These are phyloP conservation scores for Hoplostethus atlanticus DNA, from an alignment of 2,797 vertebrate genomes.

Conservation along the genomic window DNA sequence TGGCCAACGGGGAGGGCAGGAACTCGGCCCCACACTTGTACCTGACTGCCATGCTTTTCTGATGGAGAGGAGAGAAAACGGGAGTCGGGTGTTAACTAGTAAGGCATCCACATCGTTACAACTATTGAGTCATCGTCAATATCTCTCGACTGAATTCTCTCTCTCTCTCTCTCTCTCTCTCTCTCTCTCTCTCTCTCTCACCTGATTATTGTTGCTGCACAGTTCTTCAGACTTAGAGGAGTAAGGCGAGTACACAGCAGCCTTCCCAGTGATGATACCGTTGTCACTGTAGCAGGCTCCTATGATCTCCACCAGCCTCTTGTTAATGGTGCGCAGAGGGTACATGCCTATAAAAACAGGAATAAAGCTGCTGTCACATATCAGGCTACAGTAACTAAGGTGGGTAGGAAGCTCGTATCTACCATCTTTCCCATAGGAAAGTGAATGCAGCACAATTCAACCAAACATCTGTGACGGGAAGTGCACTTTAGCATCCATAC, in stretches of 20 bases:
- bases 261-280: conserved; percentile 42
- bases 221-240: conserved; percentile 68
- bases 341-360: conserved; percentile 79
- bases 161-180: background rate
- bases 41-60: conserved; percentile 1
- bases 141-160: background rate
- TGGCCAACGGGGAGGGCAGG: conserved; percentile 91
- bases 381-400: too few relatives aligned
- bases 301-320: conserved; percentile 84
- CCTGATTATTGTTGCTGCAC: conserved; percentile 58
- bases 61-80: background rate
- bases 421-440: too few relatives aligned
- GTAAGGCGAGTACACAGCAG: conserved; percentile 90
- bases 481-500: too few relatives aligned
- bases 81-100: accelerated
- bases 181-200: conserved; percentile 27
- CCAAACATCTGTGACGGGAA: too few relatives aligned
- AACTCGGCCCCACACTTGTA: conserved; percentile 83
- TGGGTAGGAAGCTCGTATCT: too few relatives aligned
- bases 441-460: too few relatives aligned
- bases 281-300: conserved; percentile 86
- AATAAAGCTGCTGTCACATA: background rate
- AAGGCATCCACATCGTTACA: background rate
- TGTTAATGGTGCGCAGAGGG: conserved; percentile 86
- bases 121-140: background rate